Evolutionary conservation across 1,140 invertebrate genomes (phyloP), one percentile per base, ranked within the genome.

Genomic region (Harpegnathos saltator): DNA sequence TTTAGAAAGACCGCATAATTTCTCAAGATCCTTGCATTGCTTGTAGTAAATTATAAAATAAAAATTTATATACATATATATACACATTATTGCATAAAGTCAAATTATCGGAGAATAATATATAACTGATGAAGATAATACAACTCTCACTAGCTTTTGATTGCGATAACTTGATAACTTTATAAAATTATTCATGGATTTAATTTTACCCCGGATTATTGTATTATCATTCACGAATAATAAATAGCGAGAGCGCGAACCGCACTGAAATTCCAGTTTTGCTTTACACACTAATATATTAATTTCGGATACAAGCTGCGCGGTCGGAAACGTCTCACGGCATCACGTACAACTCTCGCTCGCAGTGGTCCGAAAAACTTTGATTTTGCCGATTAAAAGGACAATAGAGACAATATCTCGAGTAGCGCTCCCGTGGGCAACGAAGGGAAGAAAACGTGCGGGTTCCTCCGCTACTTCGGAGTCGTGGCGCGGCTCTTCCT

Each of bases 301-400:
- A 59, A 44, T 71, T 69, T 69, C 29, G 1, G 2, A 68, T 69
- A 24, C 44, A 26, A 78, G 69, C 26, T 7, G 29, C 59, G 26
- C 26, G 26, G 29, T 33, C 1, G 33, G 61, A 63, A 62, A 29
- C n/a, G 22, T 69, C 33, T 69, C 22, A 50, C n/a, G 33, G 56
- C 26, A 68, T 80, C 75, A 80, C 75, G 75, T 69, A 71, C 65
- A 48, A 71, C 22, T n/a, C n/a, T n/a, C n/a, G n/a, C n/a, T 80
- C 65, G 75, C 56, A 69, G 63, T 58, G 75, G 52, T 19, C 63
- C 61, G 68, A 48, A 63, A 88, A 85, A 82, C 71, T 85, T 82
- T 89, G 89, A 90, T 90, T 91, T 87, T 80, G 75, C 83, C 88
- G 84, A 89, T 90, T 87, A 90, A 89, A 85, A 66, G 82, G 75